Base-by-base conservation (phyloP, 1,140 invertebrate species). In the Lethrus apterus region DNA sequence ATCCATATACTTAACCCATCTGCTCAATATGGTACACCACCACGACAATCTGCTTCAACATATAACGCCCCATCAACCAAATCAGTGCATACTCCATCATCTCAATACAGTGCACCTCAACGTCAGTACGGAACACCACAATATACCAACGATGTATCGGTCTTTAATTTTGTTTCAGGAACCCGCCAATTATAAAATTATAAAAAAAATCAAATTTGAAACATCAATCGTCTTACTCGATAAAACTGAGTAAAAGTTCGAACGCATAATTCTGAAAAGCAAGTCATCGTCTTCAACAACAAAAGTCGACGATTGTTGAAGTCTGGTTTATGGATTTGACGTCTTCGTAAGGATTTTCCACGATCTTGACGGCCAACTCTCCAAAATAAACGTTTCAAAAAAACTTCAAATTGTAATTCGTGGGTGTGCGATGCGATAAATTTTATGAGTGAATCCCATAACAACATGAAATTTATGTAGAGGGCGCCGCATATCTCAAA, bases 361-460 rank as follows among this genome's bases (percentile, higher is more conserved):
- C 60, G 8, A 48, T 46, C 1, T 63, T 49, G 7, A 69, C 64
- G 8, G 70, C 70, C 9, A 95, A 62, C 53, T 84, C 76, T 3
- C 70, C 58, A 10, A 77, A 62, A 60, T 84, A 93, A 10, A 85
- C 66, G 11, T 70, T 63, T 91, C 93, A 95, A 70, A n/a, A 94
- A 94, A 31, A 75, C 67, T 3, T 78, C 63, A 11, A 70, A 70
- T 0, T 76, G 62, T 59, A 90, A 70, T 1, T 73, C 70, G 52
- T 75, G 71, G 0, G 85, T 84, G 61, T 86, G 86, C 4, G 79
- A 74, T 2, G 79, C 69, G 40, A 95, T 80, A 13, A 90, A 72
- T 57, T 83, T 76, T 4, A 73, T 68, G 0, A 86, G 69, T n/a
- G 89, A 86, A 33, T 86, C 80, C 92, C 92, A 96, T 0, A 97